Conservation (phyloP, 2,888 invertebrate genomes). For the Clepsis dumicolana region DNA sequence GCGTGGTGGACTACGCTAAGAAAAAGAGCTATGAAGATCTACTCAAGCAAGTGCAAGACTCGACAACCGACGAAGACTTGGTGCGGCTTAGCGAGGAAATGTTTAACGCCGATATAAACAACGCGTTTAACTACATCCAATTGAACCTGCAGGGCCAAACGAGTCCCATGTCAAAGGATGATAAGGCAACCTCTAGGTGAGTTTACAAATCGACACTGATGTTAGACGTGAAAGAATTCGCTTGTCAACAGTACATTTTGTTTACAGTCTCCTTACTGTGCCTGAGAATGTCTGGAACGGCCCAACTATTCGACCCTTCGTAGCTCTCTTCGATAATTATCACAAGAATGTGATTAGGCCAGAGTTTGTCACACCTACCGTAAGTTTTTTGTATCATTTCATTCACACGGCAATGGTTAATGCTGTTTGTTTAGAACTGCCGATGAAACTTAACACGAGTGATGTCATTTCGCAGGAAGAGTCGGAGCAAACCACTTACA, state of each 20-base stretch:
- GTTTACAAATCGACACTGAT: constrained; percentile 55
- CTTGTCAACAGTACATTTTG: constrained; percentile 23
- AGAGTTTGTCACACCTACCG: constrained; percentile 88
- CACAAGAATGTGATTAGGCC: constrained; percentile 88
- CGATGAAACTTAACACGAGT: constrained; percentile 56
- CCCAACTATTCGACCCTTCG: constrained; percentile 89
- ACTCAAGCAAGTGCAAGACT: constrained; percentile 75
- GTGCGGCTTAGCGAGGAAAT: constrained; percentile 90
- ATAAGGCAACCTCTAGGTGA: constrained; percentile 92
- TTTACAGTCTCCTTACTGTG: constrained; percentile 88
- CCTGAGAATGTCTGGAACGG: constrained; percentile 88
- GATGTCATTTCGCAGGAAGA: constrained; percentile 85
- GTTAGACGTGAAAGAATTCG: neutral
- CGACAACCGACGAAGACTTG: constrained; percentile 89
- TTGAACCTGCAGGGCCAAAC: constrained; percentile 92
- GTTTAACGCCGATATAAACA: constrained; percentile 90
- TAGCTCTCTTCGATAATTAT: constrained; percentile 92
- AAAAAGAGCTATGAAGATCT: constrained; percentile 81
- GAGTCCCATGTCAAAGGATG: constrained; percentile 88
- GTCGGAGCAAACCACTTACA: constrained; percentile 89
- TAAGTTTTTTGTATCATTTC: constrained; percentile 57
- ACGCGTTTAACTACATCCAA: constrained; percentile 89
- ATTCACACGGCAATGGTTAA: neutral
- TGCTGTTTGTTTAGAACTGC: constrained; percentile 32
- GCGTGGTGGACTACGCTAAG: constrained; percentile 80